Conservation (phyloP, 2,113 vertebrate species). For the Symphodus melops region DNA sequence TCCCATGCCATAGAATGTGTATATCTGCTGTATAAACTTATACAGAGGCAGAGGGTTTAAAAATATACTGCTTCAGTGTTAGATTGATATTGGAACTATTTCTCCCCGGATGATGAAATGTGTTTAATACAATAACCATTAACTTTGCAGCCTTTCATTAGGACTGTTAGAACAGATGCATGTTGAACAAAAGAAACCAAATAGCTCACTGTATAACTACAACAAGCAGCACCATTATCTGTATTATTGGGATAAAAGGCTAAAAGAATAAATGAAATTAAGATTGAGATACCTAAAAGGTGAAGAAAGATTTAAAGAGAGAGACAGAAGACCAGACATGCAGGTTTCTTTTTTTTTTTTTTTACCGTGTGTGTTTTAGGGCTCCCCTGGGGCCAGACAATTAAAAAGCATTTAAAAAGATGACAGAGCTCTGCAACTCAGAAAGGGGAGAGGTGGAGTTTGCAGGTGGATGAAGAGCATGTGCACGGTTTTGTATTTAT, state of each 20-base stretch:
- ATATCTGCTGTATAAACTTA: no score
- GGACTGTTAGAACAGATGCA: slow-evolving; percentile 23
- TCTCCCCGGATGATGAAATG: no score
- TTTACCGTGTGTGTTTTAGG: slow-evolving; percentile 61
- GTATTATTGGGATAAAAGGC: background rate
- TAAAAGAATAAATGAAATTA: background rate
- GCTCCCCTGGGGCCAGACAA: slow-evolving; percentile 66
- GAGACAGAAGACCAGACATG: slow-evolving; percentile 63
- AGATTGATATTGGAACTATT: no score
- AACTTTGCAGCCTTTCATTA: slow-evolving; percentile 1
- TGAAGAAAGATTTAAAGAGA: slow-evolving; percentile 26
- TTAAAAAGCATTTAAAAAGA: slow-evolving; percentile 77
- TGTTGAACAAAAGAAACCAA: background rate
- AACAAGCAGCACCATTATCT: background rate
- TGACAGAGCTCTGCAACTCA: slow-evolving; percentile 60
- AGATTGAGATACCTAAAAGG: slow-evolving; percentile 2
- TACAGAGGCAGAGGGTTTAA: no score
- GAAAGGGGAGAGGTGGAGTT: slow-evolving; percentile 45
- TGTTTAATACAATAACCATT: background rate
- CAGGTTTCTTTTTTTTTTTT: slow-evolving; percentile 60
- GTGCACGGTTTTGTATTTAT: slow-evolving; percentile 29
- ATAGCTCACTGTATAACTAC: background rate
- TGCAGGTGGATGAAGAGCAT: slow-evolving; percentile 64
- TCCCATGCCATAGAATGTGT: no score
- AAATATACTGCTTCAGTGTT: no score